Base-by-base conservation (phyloP, 2,888 invertebrate genomes). In the Monochamus alternatus region DNA sequence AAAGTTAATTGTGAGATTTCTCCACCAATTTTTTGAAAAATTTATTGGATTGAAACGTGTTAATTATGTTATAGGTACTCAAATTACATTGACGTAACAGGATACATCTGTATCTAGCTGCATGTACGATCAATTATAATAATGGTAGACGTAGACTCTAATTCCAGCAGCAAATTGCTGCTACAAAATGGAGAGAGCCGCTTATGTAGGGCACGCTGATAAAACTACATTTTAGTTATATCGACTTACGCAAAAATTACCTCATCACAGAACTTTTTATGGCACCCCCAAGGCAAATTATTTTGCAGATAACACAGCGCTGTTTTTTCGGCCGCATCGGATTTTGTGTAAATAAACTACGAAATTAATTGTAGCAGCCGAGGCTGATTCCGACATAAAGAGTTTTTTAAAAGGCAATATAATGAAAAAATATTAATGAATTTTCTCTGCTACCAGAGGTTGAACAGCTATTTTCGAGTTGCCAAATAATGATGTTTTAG, bases 241-340 rank as follows among this genome's bases (percentile, higher is more conserved):
- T 59, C 59, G 44, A 69, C 44, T 60, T 9, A 44, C 47, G 12
- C 30, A 60, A 60, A 60, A 60, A 69, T 60, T 43, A 30, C 68
- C 59, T 43, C 58, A 44, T 68, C 32, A 47, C 60, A 30, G 38
- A 69, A 44, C 44, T 22, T 60, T 69, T 69, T 69, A 69, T 60
- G 30, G 64, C 31, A 31, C 69, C 47, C 60, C n/a, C 10, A 60
- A 69, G 69, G 51, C 69, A 60, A 60, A 69, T 69, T 69, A 58
- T 31, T 10, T 47, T 14, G 31, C n/a, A 69, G 69, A 69, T 69
- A 69, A 47, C 31, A 31, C 22, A 14, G 10, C 60, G 69, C 47
- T 60, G 60, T 69, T 69, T 69, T 69, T 69, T 60, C 44, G 12
- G 60, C 69, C 30, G 31, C 14, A 69, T 69, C 47, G 60, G 51